Evolutionary conservation across 2,113 vertebrate genomes (phyloP).

Genomic region (Bufo gargarizans): DNA sequence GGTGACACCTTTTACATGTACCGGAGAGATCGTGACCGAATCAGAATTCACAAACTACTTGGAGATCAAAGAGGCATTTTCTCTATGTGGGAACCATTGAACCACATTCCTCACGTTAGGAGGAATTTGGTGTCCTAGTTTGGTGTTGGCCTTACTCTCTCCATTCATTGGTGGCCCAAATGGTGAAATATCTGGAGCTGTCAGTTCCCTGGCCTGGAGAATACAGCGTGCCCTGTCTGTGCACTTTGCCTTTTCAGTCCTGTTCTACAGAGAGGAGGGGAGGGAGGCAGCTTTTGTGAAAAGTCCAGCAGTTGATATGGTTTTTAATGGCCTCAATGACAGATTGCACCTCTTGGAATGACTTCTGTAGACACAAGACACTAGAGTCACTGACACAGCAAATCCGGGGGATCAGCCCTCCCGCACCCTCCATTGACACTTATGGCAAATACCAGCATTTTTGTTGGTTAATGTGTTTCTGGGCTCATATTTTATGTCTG

Average conservation of each 20-base stretch:
- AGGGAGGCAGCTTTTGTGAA: conserved; percentile 29
- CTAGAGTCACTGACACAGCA: conserved; percentile 32
- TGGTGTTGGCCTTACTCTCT: neutral
- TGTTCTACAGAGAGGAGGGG: conserved; percentile 3
- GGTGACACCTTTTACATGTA: neutral
- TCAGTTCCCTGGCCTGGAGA: neutral
- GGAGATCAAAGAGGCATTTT: conserved; percentile 18
- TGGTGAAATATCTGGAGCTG: neutral
- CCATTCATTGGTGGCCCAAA: neutral
- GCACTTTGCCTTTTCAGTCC: conserved; percentile 39
- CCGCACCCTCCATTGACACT: neutral
- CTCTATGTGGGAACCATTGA: conserved; percentile 24
- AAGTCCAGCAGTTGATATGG: conserved; percentile 24
- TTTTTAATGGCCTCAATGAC: conserved; percentile 39
- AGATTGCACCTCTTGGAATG: conserved; percentile 20
- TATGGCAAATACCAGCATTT: conserved; percentile 34
- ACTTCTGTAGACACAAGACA: conserved; percentile 30
- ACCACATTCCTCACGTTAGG: neutral
- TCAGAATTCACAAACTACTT: neutral
- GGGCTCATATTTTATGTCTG: neutral
- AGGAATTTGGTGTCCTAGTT: conserved; percentile 6
- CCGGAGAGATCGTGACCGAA: neutral
- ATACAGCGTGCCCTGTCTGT: neutral
- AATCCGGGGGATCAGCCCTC: conserved; percentile 2
- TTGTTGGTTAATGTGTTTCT: conserved; percentile 4